Percentiles rank a stretch among this genome's conserved stretches.
Conservation (phyloP, 2,888 invertebrate species). For the Allygus modestus region DNA sequence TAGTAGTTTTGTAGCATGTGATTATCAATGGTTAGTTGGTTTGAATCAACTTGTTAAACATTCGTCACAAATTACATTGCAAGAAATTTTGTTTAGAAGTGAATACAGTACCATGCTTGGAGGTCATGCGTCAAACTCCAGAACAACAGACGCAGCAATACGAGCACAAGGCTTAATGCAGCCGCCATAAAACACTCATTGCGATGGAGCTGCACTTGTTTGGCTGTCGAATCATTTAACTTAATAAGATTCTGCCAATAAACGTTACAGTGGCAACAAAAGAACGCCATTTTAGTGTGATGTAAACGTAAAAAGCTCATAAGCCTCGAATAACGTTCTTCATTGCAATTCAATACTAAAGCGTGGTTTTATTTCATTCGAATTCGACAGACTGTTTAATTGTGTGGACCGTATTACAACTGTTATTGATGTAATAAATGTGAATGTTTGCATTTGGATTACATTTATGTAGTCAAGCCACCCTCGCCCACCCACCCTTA, state of each 20-base stretch:
- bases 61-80: too few relatives aligned
- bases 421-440: too few relatives aligned
- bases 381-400: too few relatives aligned
- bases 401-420: too few relatives aligned
- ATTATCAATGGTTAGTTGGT: too few relatives aligned
- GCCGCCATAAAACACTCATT: background rate
- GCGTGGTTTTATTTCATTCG: background rate
- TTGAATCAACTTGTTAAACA: too few relatives aligned
- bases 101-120: too few relatives aligned
- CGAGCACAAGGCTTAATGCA: background rate
- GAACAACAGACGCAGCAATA: background rate
- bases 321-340: background rate
- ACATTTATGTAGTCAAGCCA: too few relatives aligned
- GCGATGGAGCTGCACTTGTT: background rate
- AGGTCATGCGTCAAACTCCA: background rate
- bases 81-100: too few relatives aligned
- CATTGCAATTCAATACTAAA: background rate
- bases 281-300: background rate
- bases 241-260: slow-evolving; percentile 26
- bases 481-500: too few relatives aligned
- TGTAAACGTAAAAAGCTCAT: background rate
- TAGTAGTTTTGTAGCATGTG: too few relatives aligned
- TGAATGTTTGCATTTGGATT: too few relatives aligned
- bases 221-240: background rate
- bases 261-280: slow-evolving; percentile 16